Evolutionary conservation across 2,888 invertebrate genomes (phyloP).

Genomic region (Blera fallax): DNA sequence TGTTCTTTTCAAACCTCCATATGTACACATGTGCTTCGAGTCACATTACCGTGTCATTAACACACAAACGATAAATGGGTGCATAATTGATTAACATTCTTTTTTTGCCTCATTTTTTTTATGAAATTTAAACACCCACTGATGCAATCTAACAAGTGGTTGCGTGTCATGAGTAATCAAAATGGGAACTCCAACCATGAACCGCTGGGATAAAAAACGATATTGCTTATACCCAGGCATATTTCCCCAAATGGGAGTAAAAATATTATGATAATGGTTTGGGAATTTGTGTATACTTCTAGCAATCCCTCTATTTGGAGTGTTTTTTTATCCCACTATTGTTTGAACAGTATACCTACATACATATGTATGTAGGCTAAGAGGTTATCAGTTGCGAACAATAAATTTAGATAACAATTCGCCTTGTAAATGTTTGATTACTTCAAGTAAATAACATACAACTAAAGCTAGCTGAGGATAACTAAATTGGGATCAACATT

Average conservation of each 20-base stretch:
- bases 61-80: conserved; percentile 4
- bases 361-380: too few relatives aligned
- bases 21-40: too few relatives aligned
- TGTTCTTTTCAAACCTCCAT: too few relatives aligned
- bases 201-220: conserved; percentile 10
- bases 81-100: conserved; percentile 40
- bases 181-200: not conserved
- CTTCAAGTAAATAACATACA: too few relatives aligned
- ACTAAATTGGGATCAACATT: too few relatives aligned
- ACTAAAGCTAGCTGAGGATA: too few relatives aligned
- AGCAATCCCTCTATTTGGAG: not conserved
- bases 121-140: conserved; percentile 16
- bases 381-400: too few relatives aligned
- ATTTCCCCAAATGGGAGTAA: not conserved
- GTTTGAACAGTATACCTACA: not conserved
- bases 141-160: conserved; percentile 28
- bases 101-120: conserved; percentile 6
- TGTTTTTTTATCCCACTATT: not conserved
- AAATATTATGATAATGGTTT: not conserved
- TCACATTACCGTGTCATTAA: not conserved
- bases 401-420: too few relatives aligned
- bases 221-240: not conserved
- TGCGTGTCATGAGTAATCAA: conserved; percentile 29
- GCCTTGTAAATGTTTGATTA: too few relatives aligned
- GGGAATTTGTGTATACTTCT: not conserved